Conservation (phyloP, 2,888 invertebrate species). For the Ptychoptera contaminata region DNA sequence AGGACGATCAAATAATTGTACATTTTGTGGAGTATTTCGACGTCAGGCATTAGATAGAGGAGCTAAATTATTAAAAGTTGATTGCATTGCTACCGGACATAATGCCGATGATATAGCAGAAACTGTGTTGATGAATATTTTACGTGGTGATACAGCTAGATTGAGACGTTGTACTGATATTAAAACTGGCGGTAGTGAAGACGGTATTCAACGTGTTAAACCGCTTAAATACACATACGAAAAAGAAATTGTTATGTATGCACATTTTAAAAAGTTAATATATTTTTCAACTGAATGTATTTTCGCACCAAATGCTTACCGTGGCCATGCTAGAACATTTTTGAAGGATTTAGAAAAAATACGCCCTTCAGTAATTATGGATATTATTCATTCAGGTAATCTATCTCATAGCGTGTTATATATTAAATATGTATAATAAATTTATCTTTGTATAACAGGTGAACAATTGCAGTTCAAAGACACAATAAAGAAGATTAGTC, state of each 20-base stretch:
- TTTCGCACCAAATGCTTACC: slow-evolving; percentile 95
- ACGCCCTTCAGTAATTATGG: slow-evolving; percentile 80
- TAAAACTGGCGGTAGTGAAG: slow-evolving; percentile 51
- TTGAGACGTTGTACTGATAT: slow-evolving; percentile 83
- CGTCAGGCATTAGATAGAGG: slow-evolving; percentile 94
- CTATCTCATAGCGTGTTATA: no score
- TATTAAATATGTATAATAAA: slow-evolving; percentile 37
- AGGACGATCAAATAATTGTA: slow-evolving; percentile 86
- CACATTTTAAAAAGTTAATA: slow-evolving; percentile 86
- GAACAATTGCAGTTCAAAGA: slow-evolving; percentile 74
- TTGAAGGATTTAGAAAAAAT: slow-evolving; percentile 93
- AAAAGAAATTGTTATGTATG: slow-evolving; percentile 99
- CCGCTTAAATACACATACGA: slow-evolving; percentile 96
- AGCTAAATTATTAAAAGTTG: slow-evolving; percentile 70
- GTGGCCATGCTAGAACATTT: slow-evolving; percentile 78
- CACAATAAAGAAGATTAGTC: slow-evolving; percentile 62
- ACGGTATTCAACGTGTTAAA: slow-evolving; percentile 79
- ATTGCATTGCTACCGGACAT: slow-evolving; percentile 92
- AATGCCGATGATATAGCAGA: slow-evolving; percentile 98
- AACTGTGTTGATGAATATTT: slow-evolving; percentile 93
- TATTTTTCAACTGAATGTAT: slow-evolving; percentile 99
- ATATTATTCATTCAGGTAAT: slow-evolving; percentile 63
- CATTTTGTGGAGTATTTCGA: slow-evolving; percentile 89
- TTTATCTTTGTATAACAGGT: slow-evolving; percentile 77
- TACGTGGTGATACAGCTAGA: slow-evolving; percentile 91